phyloP scores from a whole-genome alignment of 2,113 vertebrate genomes.

The Chaetura pelagica region DNA sequence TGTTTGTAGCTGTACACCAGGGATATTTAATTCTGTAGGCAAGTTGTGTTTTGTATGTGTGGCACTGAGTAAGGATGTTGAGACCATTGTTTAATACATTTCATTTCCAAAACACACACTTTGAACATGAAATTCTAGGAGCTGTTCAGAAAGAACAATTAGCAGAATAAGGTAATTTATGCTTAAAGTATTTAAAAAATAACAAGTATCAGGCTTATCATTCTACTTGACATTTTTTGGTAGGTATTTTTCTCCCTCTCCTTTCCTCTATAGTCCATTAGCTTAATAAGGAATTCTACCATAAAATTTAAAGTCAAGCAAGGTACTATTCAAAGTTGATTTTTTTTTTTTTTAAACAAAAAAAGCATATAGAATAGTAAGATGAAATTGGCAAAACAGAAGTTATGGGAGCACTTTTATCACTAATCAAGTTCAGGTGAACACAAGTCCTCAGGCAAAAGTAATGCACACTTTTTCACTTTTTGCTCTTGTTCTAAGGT shows the following conservation, averaged over 20 bases:
- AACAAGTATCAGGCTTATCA: background rate
- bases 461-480: rapidly evolving
- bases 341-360: background rate
- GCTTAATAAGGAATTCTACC: background rate
- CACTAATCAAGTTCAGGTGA: background rate
- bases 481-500: background rate
- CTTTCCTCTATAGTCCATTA: background rate
- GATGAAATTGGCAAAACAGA: background rate
- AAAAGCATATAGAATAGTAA: background rate
- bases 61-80: background rate
- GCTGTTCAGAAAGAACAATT: background rate
- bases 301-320: background rate
- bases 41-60: background rate
- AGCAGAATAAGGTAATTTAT: background rate
- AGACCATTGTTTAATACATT: background rate
- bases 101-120: background rate
- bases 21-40: background rate
- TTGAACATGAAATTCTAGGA: background rate
- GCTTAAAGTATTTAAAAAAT: background rate
- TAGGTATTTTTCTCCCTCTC: background rate
- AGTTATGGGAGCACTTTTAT: background rate
- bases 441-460: background rate
- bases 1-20: background rate
- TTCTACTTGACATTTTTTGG: background rate
- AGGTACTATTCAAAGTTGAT: background rate